A percentile compares a stretch with the other conserved stretches of the same genome.
Conservation (phyloP, 1,140 invertebrate species). For the Pogonomyrmex californicus region DNA sequence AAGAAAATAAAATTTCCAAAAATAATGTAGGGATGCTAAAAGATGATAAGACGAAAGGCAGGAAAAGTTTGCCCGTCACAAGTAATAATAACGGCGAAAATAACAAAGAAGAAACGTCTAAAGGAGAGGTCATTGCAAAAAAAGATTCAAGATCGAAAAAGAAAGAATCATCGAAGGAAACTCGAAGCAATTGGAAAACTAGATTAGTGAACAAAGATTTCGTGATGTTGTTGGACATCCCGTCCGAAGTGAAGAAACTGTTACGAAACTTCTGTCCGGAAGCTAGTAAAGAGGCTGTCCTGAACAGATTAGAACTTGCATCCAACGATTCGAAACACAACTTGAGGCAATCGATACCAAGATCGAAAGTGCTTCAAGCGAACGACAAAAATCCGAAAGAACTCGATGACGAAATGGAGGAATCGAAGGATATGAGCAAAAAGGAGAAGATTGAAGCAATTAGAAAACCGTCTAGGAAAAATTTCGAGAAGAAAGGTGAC, state of each 20-base stretch:
- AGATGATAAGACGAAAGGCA: slow-evolving; percentile 11
- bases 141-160: slow-evolving; percentile 51
- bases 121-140: neutral
- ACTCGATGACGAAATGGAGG: slow-evolving; percentile 19
- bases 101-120: slow-evolving; percentile 37
- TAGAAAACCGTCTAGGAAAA: slow-evolving; percentile 79
- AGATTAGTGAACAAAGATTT: slow-evolving; percentile 2
- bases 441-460: slow-evolving; percentile 59
- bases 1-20: slow-evolving; percentile 13
- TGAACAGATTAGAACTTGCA: slow-evolving; percentile 65
- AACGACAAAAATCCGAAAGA: slow-evolving; percentile 12
- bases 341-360: slow-evolving; percentile 70
- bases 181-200: slow-evolving; percentile 55
- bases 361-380: slow-evolving; percentile 70
- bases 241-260: slow-evolving; percentile 77
- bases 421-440: slow-evolving; percentile 2
- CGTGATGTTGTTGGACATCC: slow-evolving; percentile 56
- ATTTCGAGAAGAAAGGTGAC: slow-evolving; percentile 71
- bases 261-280: slow-evolving; percentile 19
- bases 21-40: neutral
- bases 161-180: slow-evolving; percentile 55
- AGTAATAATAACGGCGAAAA: slow-evolving; percentile 26
- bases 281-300: slow-evolving; percentile 66
- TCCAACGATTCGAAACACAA: slow-evolving; percentile 58
- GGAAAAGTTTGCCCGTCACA: slow-evolving; percentile 18